Base-by-base conservation (phyloP, 2,113 vertebrate genomes). In the Stegostoma tigrinum region DNA sequence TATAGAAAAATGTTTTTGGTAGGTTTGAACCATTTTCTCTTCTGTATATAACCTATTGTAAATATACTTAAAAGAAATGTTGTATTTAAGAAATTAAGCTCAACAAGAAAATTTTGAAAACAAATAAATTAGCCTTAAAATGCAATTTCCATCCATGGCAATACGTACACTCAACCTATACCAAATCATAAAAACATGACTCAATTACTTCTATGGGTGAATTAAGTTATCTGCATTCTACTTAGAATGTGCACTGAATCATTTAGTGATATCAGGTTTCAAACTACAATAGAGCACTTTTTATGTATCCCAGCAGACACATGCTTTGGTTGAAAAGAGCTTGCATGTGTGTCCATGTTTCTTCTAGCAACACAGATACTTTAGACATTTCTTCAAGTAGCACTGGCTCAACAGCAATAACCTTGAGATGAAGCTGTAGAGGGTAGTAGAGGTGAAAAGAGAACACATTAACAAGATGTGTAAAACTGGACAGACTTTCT, bases 241-340 rank as follows among this genome's bases (percentile, higher is more conserved):
- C 64, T 90, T 64, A 52, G 12, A 95, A 24, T 75, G 27, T 15
- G 42, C 67, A 75, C 67, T 94, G 66, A 94, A 94, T 94, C 66
- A 68, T 6, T 45, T 27, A 72, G 42, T 23, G 72, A 24, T 72
- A 45, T 23, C 72, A 45, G 27, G 5, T 95, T 72, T 72, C 42
- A 72, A 34, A 96, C 97, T 96, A 99, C 66, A 99, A 97, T 95
- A 99, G 97, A 67, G 99, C 98, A 96, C 98, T 99, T 97, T 99
- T 99, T 87, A 98, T 97, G 27, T 99, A 99, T 4, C 98, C 98
- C 97, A 99, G 97, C 96, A 99, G 96, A 97, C 99, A 99, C 45
- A 99, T 97, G 95, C 98, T 99, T 97, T 99, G 98, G 97, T 98
- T 98, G 95, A 99, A 98, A 0, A 98, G 98, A 21, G 96, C 96